phyloP scores from a whole-genome alignment of 2,797 vertebrate species.

The Agapornis canus region DNA sequence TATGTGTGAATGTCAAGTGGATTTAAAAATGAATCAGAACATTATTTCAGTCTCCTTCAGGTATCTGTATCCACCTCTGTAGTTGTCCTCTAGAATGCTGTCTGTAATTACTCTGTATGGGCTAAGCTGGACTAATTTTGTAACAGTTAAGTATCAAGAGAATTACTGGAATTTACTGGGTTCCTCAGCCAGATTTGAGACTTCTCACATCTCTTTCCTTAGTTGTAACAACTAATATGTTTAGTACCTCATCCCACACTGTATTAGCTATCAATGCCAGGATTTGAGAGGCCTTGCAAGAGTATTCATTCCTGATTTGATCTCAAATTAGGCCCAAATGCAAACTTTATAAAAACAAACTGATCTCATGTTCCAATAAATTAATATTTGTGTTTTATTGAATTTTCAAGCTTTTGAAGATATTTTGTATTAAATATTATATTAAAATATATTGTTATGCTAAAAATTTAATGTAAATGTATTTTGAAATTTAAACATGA shows the following conservation, averaged over 20 bases:
- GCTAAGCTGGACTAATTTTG: neutral
- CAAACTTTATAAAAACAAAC: neutral
- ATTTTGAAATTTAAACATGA: neutral
- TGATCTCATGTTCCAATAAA: neutral
- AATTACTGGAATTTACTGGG: neutral
- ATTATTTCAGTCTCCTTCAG: neutral
- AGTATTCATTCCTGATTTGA: neutral
- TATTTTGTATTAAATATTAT: neutral
- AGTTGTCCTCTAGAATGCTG: neutral
- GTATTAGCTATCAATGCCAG: neutral
- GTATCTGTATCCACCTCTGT: neutral
- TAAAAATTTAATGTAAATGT: neutral
- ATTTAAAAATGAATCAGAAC: slow-evolving; percentile 59
- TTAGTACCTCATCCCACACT: neutral
- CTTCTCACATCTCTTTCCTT: neutral
- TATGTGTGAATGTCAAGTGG: slow-evolving; percentile 42
- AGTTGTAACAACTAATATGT: neutral
- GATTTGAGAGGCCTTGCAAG: neutral
- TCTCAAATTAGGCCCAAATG: neutral
- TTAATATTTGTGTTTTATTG: neutral
- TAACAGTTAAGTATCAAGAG: neutral
- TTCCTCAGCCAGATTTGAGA: slow-evolving; percentile 1
- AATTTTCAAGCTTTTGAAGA: neutral
- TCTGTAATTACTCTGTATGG: neutral
- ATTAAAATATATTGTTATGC: neutral